Conservation (phyloP, 2,888 invertebrate genomes). For the Apodemia mormo region DNA sequence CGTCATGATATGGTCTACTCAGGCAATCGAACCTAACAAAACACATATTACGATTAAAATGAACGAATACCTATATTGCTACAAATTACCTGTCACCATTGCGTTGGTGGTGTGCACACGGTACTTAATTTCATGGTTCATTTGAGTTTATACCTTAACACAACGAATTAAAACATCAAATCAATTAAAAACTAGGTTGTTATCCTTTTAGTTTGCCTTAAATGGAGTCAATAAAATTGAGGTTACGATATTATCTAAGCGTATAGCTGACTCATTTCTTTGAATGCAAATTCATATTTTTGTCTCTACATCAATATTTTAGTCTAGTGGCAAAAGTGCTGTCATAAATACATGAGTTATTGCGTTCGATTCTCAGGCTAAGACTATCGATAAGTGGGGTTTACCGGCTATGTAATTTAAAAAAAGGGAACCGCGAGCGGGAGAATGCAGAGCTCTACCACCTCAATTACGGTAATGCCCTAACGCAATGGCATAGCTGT, state of each 20-base stretch:
- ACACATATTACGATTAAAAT: conserved; percentile 6
- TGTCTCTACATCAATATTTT: not conserved
- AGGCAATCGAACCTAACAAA: not conserved
- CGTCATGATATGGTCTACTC: no score
- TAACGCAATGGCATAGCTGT: no score
- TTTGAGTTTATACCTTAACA: conserved; percentile 4
- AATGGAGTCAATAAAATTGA: conserved; percentile 31
- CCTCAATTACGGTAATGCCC: no score
- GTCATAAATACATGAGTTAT: not conserved
- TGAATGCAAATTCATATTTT: conserved; percentile 5
- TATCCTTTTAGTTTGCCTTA: conserved; percentile 29
- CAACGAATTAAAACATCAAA: not conserved
- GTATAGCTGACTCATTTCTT: conserved; percentile 7
- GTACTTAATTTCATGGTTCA: conserved; percentile 27
- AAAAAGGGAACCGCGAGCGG: no score
- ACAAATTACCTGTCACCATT: conserved; percentile 47
- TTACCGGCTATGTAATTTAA: no score
- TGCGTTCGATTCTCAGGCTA: not conserved
- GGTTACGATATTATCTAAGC: conserved; percentile 17
- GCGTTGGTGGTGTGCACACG: conserved; percentile 42
- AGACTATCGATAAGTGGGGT: no score
- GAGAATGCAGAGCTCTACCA: no score
- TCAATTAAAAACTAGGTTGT: conserved; percentile 10
- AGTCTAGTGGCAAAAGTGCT: not conserved
- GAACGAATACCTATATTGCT: conserved; percentile 50